A percentile compares a stretch with the other conserved stretches of the same genome.
These are phyloP conservation scores for Rhincodon typus DNA, from an alignment of 2,797 vertebrate species.

Conservation along the genomic window DNA sequence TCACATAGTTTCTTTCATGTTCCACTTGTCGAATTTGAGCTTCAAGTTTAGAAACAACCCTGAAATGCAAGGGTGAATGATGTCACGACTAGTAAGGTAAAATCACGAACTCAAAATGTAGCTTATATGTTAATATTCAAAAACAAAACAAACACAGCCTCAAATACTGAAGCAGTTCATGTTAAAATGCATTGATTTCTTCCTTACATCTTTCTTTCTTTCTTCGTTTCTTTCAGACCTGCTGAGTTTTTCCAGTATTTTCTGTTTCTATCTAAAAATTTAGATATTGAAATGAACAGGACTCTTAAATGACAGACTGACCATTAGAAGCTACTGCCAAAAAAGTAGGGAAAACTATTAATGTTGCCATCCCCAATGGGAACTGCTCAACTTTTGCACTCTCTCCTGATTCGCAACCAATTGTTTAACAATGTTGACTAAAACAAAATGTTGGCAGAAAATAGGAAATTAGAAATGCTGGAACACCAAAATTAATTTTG, in stretches of 20 bases:
- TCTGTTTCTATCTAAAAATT: neutral
- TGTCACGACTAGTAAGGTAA: neutral
- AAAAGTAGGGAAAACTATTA: neutral
- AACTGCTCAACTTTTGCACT: neutral
- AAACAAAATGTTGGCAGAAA: neutral
- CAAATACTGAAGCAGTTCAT: neutral
- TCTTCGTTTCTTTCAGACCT: too few relatives aligned
- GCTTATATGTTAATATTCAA: neutral
- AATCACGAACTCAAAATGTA: neutral
- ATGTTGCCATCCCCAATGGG: neutral
- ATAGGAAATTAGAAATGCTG: too few relatives aligned
- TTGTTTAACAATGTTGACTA: neutral
- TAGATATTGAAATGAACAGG: neutral
- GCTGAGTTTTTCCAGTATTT: too few relatives aligned
- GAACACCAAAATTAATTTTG: too few relatives aligned
- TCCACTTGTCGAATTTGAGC: slow-evolving; percentile 89
- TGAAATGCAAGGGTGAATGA: slow-evolving; percentile 49
- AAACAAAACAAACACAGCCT: neutral
- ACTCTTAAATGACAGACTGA: neutral
- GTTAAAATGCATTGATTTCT: too few relatives aligned
- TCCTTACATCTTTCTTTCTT: too few relatives aligned
- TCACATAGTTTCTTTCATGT: slow-evolving; percentile 69
- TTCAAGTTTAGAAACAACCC: slow-evolving; percentile 80
- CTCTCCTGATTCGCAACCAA: neutral
- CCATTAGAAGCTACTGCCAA: neutral